A percentile compares a stretch with the other conserved stretches of the same genome.
These are phyloP conservation scores for Oreochromis mossambicus DNA, from an alignment of 2,797 vertebrate species.

Conservation along the genomic window DNA sequence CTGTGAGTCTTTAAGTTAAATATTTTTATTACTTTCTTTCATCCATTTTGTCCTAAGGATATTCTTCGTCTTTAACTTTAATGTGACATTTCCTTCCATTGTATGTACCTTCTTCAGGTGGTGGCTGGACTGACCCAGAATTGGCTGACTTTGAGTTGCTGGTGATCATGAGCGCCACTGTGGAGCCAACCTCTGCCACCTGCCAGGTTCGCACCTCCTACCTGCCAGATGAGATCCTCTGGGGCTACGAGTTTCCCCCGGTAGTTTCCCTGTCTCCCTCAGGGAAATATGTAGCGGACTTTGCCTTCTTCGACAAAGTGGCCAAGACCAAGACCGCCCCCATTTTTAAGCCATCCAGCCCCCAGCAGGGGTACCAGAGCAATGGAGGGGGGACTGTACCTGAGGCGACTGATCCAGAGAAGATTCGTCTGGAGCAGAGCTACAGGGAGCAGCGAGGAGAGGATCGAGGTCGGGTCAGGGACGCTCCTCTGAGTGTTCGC, in stretches of 20 bases:
- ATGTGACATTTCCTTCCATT: background rate
- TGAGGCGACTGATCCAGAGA: constrained; percentile 80
- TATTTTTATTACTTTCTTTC: fast-evolving
- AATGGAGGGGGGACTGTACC: constrained; percentile 58
- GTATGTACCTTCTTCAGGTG: constrained; percentile 40
- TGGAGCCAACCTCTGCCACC: constrained; percentile 93
- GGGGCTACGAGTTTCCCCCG: constrained; percentile 95
- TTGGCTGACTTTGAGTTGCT: constrained; percentile 90
- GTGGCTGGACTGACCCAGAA: constrained; percentile 76
- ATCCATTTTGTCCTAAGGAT: fast-evolving
- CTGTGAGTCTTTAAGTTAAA: background rate
- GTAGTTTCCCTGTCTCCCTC: constrained; percentile 90
- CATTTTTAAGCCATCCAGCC: constrained; percentile 72
- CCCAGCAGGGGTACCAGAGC: constrained; percentile 50
- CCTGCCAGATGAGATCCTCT: constrained; percentile 95
- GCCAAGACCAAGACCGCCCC: constrained; percentile 78
- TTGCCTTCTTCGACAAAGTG: constrained; percentile 93
- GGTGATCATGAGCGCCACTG: constrained; percentile 91
- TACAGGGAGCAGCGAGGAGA: constrained; percentile 80
- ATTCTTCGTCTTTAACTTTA: background rate
- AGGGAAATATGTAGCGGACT: constrained; percentile 95
- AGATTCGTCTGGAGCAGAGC: constrained; percentile 86
- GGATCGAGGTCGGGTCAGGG: constrained; percentile 53
- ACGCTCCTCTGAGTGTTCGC: constrained; percentile 80
- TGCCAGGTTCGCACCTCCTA: constrained; percentile 97